These are phyloP conservation scores for Antheraea yamamai DNA, from an alignment of 2,888 invertebrate species.

Conservation along the genomic window DNA sequence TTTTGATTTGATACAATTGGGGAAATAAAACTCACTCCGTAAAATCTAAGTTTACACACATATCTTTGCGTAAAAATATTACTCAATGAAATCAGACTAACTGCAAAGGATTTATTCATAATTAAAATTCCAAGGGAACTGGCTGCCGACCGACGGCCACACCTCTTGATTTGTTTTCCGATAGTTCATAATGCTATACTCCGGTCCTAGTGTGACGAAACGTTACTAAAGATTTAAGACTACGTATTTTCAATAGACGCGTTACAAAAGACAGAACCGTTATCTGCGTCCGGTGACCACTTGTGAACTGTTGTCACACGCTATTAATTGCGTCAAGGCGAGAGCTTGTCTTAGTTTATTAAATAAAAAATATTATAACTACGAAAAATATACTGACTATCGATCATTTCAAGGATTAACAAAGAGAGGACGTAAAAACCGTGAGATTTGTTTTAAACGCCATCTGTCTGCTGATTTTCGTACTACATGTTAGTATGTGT, in stretches of 20 bases:
- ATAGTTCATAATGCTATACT: neutral
- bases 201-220: neutral
- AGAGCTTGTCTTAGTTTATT: neutral
- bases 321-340: neutral
- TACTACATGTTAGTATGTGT: too few species aligned
- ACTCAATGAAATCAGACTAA: neutral
- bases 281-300: neutral
- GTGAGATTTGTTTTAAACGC: too few species aligned
- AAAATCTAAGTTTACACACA: neutral
- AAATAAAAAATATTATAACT: neutral
- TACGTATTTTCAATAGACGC: neutral
- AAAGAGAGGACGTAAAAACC: too few species aligned
- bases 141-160: neutral
- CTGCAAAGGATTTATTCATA: neutral
- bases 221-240: neutral
- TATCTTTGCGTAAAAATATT: neutral
- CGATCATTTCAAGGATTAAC: too few species aligned
- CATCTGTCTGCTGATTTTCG: too few species aligned
- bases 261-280: neutral
- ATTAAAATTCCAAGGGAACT: slow-evolving; percentile 14
- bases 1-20: neutral
- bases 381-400: neutral
- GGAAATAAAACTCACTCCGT: neutral
- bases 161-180: slow-evolving; percentile 11
- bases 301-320: neutral